Evolutionary conservation across 1,140 invertebrate genomes (phyloP), one percentile per base, ranked within the genome.

Genomic region (Nymphalis io): DNA sequence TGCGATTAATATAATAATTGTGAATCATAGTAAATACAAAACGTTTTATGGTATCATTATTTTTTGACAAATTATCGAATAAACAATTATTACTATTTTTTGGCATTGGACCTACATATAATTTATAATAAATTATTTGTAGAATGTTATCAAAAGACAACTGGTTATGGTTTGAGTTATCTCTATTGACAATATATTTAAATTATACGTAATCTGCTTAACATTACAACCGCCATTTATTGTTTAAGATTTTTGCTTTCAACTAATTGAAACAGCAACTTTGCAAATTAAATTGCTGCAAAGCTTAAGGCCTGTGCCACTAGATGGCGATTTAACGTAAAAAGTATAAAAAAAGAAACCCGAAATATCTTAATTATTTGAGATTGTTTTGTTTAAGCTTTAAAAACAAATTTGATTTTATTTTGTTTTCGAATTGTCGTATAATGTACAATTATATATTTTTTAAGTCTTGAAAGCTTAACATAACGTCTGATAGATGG

Each of bases 1-100:
- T 58, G 72, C 74, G 80, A 85, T 81, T 77, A 76, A 75, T 71
- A 68, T 68, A 73, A 77, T 83, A 83, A 83, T 82, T 78, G 69
- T 83, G 74, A 86, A 76, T 86, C 69, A 83, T 78, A 78, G 72
- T 71, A 38, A 66, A 20, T 68, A 61, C 58, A 60, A 66, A 44
- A 66, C 27, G 46, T 60, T 70, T 65, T 53, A 65, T 20, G 64
- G 46, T 65, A 48, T 66, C 23, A 42, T 66, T 61, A 71, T 61
- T 46, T 70, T 71, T 61, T 61, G 62, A 71, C 66, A 71, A 66
- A 38, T 23, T 16, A 48, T 61, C 53, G 8, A 51, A 61, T 48
- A 16, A 20, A 51, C 39, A 42, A 65, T 65, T 44, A 68, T 57
- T 60, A 38, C 18, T 42, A 13, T 15, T 46, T 39, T 59, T 70